Conservation (phyloP, 2,888 invertebrate species). For the Amblyjoppa fuscipennis region DNA sequence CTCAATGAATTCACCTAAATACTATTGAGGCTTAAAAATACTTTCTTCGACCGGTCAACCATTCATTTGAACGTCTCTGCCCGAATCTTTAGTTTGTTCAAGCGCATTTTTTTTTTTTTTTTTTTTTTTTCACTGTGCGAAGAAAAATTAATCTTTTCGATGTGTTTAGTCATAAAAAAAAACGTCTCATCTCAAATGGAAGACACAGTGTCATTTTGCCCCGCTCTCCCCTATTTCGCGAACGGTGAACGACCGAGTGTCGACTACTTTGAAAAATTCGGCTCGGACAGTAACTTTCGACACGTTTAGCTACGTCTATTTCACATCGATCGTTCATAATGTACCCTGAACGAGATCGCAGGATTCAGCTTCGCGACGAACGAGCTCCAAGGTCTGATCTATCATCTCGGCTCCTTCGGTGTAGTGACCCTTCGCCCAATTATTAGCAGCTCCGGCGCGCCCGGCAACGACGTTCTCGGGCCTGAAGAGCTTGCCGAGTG, state of each 20-base stretch:
- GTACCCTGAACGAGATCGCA: slow-evolving; percentile 93
- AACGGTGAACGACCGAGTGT: neutral
- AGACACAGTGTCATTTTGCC: neutral
- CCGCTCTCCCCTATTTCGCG: neutral
- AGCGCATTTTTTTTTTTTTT: too few relatives aligned
- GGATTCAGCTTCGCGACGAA: slow-evolving; percentile 93
- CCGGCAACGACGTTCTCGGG: slow-evolving; percentile 88
- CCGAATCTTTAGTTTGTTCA: neutral
- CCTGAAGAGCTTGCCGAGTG: slow-evolving; percentile 87
- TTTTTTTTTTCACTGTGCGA: neutral
- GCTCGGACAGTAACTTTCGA: slow-evolving; percentile 10
- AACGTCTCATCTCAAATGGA: neutral
- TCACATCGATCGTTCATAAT: neutral
- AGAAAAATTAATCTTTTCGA: neutral
- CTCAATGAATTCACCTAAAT: too few relatives aligned
- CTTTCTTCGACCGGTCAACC: too few relatives aligned
- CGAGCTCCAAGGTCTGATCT: slow-evolving; percentile 92
- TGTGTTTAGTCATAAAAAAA: neutral
- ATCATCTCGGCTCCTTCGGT: slow-evolving; percentile 95
- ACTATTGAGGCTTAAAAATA: too few relatives aligned
- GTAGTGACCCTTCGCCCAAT: slow-evolving; percentile 92
- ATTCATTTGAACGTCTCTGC: neutral
- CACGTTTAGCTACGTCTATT: slow-evolving; percentile 3
- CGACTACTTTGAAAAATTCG: neutral
- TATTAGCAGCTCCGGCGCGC: slow-evolving; percentile 81